phyloP scores from a whole-genome alignment of 2,888 invertebrate species.

The Bimastos eiseni region DNA sequence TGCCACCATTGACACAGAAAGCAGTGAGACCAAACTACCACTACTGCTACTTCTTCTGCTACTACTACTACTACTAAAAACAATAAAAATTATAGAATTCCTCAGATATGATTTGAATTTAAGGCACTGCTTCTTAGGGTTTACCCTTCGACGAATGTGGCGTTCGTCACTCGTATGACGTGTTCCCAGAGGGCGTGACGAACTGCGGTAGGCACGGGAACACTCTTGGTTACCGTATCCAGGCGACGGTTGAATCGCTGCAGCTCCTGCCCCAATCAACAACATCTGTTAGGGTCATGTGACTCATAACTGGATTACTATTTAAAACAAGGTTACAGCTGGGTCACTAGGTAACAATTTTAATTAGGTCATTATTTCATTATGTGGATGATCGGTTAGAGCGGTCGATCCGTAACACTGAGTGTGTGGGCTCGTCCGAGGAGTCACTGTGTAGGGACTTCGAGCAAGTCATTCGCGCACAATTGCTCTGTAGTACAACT shows the following conservation, averaged over 20 bases:
- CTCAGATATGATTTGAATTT: background rate
- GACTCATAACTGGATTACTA: background rate
- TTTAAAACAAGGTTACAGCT: too few species aligned
- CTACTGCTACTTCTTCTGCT: too few species aligned
- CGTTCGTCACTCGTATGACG: conserved; percentile 81
- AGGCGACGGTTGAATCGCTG: conserved; percentile 79
- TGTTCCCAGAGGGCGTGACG: conserved; percentile 81
- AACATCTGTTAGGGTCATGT: background rate
- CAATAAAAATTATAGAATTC: background rate
- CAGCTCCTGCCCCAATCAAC: conserved; percentile 49
- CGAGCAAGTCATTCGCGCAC: too few species aligned
- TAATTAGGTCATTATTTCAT: too few species aligned
- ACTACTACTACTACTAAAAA: background rate
- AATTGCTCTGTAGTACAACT: too few species aligned
- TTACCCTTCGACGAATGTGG: conserved; percentile 86
- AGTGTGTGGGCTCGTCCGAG: too few species aligned
- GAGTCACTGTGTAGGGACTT: too few species aligned
- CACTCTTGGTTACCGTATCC: conserved; percentile 72
- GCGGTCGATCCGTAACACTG: too few species aligned
- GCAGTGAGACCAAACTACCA: too few species aligned
- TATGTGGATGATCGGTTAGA: too few species aligned
- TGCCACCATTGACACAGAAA: too few species aligned
- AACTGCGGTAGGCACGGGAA: conserved; percentile 75
- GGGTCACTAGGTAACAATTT: too few species aligned
- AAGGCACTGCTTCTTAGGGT: conserved; percentile 29